A percentile compares a stretch with the other conserved stretches of the same genome.
Evolutionary conservation across 2,113 vertebrate species (phyloP).

Genomic region (Hippopotamus amphibius): DNA sequence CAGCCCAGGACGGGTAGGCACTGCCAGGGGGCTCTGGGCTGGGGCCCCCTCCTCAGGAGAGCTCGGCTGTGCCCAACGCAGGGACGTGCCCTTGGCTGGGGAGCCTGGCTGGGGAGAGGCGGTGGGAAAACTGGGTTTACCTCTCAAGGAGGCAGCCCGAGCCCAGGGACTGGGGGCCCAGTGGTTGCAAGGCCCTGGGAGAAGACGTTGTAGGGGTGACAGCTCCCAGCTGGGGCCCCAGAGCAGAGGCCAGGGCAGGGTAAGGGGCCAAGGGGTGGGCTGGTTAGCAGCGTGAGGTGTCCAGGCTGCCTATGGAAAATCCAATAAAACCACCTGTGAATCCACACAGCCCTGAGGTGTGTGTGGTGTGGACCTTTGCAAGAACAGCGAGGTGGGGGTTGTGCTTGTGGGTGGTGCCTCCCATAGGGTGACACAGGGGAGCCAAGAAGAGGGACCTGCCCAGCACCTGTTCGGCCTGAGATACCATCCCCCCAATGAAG

Average conservation of each 20-base stretch:
- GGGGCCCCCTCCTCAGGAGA: neutral
- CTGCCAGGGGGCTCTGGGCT: neutral
- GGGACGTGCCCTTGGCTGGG: neutral
- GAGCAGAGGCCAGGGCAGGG: neutral
- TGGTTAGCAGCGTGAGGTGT: too few relatives aligned
- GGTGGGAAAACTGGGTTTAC: neutral
- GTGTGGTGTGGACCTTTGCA: neutral
- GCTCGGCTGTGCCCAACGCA: neutral
- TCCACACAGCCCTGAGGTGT: neutral
- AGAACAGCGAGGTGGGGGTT: neutral
- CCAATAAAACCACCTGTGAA: slow-evolving; percentile 66
- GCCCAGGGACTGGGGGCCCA: neutral
- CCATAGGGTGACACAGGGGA: neutral
- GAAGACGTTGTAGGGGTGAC: neutral
- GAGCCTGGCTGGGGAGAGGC: neutral
- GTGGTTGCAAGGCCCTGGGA: neutral
- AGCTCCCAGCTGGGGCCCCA: neutral
- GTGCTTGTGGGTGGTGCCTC: neutral
- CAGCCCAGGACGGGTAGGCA: neutral
- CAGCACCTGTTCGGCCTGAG: neutral
- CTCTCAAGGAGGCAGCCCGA: neutral
- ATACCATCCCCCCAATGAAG: neutral
- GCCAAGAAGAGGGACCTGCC: too few relatives aligned
- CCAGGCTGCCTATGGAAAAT: neutral
- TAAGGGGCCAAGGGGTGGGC: neutral